Conservation (phyloP, 2,888 invertebrate species). For the Polydrusus pterygomalis region DNA sequence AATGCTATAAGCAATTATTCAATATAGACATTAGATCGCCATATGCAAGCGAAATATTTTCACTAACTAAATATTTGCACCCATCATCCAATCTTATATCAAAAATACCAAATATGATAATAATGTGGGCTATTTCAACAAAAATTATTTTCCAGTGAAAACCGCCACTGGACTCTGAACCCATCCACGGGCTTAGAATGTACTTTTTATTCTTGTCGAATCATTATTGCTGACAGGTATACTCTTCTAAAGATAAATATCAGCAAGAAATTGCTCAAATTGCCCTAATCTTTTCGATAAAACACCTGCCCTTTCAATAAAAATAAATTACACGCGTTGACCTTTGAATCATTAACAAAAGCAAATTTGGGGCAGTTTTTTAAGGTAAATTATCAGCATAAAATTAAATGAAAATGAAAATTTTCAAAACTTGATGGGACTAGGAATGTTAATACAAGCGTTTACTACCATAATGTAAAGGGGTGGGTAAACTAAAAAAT, state of each 20-base stretch:
- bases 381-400: not conserved
- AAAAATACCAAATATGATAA: too few species aligned
- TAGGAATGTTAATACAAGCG: too few species aligned
- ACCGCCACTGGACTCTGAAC: not conserved
- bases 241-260: constrained; percentile 38
- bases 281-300: constrained; percentile 35
- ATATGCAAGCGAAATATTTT: too few species aligned
- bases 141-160: too few species aligned
- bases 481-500: too few species aligned
- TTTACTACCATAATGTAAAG: too few species aligned
- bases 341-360: not conserved
- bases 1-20: too few species aligned
- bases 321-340: constrained; percentile 18
- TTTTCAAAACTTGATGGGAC: too few species aligned
- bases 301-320: constrained; percentile 36
- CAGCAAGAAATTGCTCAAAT: constrained; percentile 34
- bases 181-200: not conserved
- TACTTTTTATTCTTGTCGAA: constrained; percentile 21
- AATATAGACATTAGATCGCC: too few species aligned
- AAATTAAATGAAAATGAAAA: not conserved
- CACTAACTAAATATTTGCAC: too few species aligned
- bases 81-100: too few species aligned
- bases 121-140: too few species aligned
- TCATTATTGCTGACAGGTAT: constrained; percentile 41
- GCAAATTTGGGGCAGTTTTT: not conserved